A percentile compares a stretch with the other conserved stretches of the same genome.
Evolutionary conservation across 2,113 vertebrate species (phyloP).

Genomic region (Psammodynastes pulverulentus): DNA sequence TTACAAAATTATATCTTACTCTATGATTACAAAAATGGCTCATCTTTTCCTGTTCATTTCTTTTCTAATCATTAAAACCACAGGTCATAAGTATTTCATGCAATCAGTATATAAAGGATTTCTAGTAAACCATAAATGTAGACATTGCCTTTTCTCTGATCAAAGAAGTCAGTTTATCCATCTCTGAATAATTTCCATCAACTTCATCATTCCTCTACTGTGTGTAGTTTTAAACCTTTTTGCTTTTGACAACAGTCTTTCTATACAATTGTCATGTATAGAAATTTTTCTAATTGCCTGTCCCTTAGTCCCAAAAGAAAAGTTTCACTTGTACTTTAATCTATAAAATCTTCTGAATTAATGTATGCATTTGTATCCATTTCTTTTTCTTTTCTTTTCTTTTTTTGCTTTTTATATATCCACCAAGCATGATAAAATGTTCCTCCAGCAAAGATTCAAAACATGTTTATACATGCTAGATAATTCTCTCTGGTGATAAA

Average conservation of each 20-base stretch:
- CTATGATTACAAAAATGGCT: not conserved
- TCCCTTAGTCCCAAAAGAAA: not conserved
- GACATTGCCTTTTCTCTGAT: not conserved
- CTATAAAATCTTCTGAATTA: not conserved
- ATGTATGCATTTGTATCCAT: not conserved
- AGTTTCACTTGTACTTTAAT: not conserved
- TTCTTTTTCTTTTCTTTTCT: no score
- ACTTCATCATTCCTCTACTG: not conserved
- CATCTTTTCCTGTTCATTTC: not conserved
- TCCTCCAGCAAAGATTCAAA: not conserved
- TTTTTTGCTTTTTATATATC: not conserved
- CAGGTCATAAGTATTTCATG: not conserved
- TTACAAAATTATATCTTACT: not conserved
- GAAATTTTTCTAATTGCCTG: not conserved
- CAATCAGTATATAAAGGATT: not conserved
- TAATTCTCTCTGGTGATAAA: not conserved
- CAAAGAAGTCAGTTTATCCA: not conserved
- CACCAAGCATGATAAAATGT: not conserved
- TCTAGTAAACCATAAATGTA: not conserved
- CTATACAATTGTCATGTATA: not conserved
- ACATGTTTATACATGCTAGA: not conserved
- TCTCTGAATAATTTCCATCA: not conserved
- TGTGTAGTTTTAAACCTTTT: not conserved
- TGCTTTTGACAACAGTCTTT: not conserved
- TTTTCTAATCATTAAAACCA: not conserved